phyloP scores from a whole-genome alignment of 1,140 invertebrate species.

The Micrasema longulum region DNA sequence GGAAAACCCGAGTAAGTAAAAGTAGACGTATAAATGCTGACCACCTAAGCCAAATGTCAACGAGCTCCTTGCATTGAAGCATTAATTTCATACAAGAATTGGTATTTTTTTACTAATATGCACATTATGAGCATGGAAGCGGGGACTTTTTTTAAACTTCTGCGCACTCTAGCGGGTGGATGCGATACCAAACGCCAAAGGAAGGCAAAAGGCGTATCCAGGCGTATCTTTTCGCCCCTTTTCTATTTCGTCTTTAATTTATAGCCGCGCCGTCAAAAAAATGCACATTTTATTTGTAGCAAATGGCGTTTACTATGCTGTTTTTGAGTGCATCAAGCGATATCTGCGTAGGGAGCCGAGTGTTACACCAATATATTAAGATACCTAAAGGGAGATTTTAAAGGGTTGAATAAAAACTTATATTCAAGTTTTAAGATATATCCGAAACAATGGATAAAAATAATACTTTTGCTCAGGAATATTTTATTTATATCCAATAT shows the following conservation, averaged over 20 bases:
- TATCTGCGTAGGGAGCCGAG: neutral
- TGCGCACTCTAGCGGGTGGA: constrained; percentile 18
- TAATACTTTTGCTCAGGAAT: too few species aligned
- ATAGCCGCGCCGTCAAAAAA: constrained; percentile 29
- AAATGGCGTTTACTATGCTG: constrained; percentile 16
- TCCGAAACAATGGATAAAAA: too few species aligned
- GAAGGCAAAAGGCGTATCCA: constrained; percentile 15
- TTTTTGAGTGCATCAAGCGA: constrained; percentile 6
- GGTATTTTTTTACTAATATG: neutral
- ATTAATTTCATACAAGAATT: neutral
- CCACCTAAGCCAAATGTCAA: neutral
- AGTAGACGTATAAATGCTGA: too few species aligned
- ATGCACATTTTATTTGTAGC: constrained; percentile 19
- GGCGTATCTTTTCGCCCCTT: constrained; percentile 16
- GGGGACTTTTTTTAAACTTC: neutral
- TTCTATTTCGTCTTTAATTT: constrained; percentile 27
- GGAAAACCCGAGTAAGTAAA: neutral
- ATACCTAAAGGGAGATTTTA: too few species aligned
- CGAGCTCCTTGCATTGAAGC: neutral
- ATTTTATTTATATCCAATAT: too few species aligned
- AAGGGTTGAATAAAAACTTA: too few species aligned
- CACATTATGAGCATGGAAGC: neutral
- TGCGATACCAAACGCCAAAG: constrained; percentile 1
- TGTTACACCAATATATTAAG: too few species aligned
- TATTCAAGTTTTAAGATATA: too few species aligned